These are phyloP conservation scores for Morbakka virulenta DNA, from an alignment of 30 jellyfish, hydroid and myxozoan genomes.

Conservation along the genomic window DNA sequence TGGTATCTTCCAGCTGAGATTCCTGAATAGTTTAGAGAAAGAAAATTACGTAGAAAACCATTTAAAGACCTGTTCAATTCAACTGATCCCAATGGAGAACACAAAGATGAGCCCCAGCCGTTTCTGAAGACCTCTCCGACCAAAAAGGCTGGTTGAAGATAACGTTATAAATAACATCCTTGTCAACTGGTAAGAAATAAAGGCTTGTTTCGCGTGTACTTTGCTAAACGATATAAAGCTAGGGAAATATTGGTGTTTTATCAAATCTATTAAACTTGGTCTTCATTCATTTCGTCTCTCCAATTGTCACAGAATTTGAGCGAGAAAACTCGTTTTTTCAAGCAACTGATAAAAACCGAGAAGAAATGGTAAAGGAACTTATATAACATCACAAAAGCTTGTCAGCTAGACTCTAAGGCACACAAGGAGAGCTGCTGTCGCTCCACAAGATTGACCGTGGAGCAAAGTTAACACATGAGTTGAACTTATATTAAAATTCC, in stretches of 20 bases:
- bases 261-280: slow-evolving; percentile 50
- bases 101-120: background rate
- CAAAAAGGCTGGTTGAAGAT: slow-evolving; percentile 44
- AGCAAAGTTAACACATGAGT: slow-evolving; percentile 41
- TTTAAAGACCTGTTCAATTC: slow-evolving; percentile 3
- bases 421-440: slow-evolving; percentile 16
- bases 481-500: slow-evolving; percentile 9
- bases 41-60: slow-evolving; percentile 16
- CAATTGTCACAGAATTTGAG: slow-evolving; percentile 40
- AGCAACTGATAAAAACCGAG: slow-evolving; percentile 52
- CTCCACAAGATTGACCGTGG: slow-evolving; percentile 30
- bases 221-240: slow-evolving; percentile 44
- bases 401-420: slow-evolving; percentile 19
- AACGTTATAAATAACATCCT: slow-evolving; percentile 25
- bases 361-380: slow-evolving; percentile 48
- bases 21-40: slow-evolving; percentile 38
- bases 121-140: background rate
- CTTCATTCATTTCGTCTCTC: slow-evolving; percentile 33
- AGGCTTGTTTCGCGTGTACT: slow-evolving; percentile 53
- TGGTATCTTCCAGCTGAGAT: slow-evolving; percentile 44
- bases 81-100: slow-evolving; percentile 3
- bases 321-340: slow-evolving; percentile 44
- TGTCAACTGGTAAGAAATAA: slow-evolving; percentile 46
- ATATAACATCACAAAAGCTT: slow-evolving; percentile 35
- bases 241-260: slow-evolving; percentile 43